Evolutionary conservation across 2,888 invertebrate genomes (phyloP), one percentile per base, ranked within the genome.

Genomic region (Melanophora roralis): DNA sequence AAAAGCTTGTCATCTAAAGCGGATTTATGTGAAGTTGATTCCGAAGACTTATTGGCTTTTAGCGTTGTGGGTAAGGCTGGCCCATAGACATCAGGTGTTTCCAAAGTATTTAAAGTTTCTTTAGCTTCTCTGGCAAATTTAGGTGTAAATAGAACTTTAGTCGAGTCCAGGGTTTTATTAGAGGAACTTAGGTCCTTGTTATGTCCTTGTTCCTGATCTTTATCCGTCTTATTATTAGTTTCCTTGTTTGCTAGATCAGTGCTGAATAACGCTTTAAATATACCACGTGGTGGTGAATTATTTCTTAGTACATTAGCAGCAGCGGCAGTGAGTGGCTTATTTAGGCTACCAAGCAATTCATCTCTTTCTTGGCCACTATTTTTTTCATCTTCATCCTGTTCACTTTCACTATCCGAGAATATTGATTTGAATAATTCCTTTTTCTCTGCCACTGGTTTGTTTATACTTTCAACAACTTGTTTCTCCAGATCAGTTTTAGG

Each of bases 341-440:
- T 8, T 32, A 67, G 45, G 5, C 51, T 27, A 19, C 83, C 76
- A 21, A 82, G 77, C 7, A 84, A 21, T 0, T 83, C 82, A 2
- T 60, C 83, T 23, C 83, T 78, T 78, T n/a, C 27, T 71, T 59
- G 60, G 14, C 5, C 45, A 4, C 65, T 89, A 89, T n/a, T 87
- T 81, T 64, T 89, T 76, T 51, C 59, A 1, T 91, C 91, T 45
- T 93, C 93, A 2, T 92, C 91, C 2, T 91, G 91, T 62, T 94
- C 94, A 12, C 92, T 92, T 84, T 94, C 95, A 85, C 94, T 95
- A 76, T 95, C 95, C 27, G 95, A 91, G 87, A 98, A 98, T 85
- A 98, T 96, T 0, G 96, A 94, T 89, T 96, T 96, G 86, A 97
- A 98, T 3, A 98, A 91, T 89, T 97, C 97, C 77, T 92, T 91